These are phyloP conservation scores for Lamellibrachia satsuma DNA, from an alignment of 2,888 invertebrate genomes.

Conservation along the genomic window DNA sequence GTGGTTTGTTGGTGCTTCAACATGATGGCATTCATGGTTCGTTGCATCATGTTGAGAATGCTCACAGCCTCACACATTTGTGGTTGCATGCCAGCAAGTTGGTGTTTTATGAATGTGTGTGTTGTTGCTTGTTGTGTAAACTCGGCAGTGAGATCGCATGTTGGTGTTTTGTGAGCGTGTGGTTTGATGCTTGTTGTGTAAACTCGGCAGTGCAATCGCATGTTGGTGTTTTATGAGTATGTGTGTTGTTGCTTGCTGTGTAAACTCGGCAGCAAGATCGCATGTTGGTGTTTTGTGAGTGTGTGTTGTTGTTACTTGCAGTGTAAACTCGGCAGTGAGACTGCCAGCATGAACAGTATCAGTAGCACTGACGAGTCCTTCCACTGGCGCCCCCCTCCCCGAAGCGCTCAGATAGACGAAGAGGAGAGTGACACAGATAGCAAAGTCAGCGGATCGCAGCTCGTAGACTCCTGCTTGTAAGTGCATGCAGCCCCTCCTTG, in stretches of 20 bases:
- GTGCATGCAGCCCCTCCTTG: conserved; percentile 30
- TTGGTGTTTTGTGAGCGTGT: not conserved
- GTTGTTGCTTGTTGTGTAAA: not conserved
- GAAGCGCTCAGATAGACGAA: conserved; percentile 43
- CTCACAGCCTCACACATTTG: not conserved
- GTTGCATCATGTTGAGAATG: not conserved
- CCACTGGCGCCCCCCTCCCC: conserved; percentile 48
- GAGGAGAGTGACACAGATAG: conserved; percentile 46
- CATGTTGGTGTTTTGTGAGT: conserved; percentile 7
- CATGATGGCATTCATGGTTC: not conserved
- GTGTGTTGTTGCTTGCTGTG: not conserved
- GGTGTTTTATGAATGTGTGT: not conserved
- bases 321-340: conserved; percentile 54
- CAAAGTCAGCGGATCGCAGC: conserved; percentile 52
- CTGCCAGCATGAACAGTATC: conserved; percentile 53
- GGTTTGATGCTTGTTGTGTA: not conserved
- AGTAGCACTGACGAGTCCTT: conserved; percentile 54
- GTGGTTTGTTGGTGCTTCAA: not conserved
- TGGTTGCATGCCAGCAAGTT: not conserved
- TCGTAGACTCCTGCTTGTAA: conserved; percentile 62
- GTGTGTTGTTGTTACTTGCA: conserved; percentile 39
- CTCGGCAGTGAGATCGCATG: not conserved
- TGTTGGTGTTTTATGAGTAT: not conserved
- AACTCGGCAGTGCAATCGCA: not conserved
- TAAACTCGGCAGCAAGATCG: not conserved